Evolutionary conservation across 1,140 invertebrate genomes (phyloP), one percentile per base, ranked within the genome.

Genomic region (Pseudachorutes palmiensis): DNA sequence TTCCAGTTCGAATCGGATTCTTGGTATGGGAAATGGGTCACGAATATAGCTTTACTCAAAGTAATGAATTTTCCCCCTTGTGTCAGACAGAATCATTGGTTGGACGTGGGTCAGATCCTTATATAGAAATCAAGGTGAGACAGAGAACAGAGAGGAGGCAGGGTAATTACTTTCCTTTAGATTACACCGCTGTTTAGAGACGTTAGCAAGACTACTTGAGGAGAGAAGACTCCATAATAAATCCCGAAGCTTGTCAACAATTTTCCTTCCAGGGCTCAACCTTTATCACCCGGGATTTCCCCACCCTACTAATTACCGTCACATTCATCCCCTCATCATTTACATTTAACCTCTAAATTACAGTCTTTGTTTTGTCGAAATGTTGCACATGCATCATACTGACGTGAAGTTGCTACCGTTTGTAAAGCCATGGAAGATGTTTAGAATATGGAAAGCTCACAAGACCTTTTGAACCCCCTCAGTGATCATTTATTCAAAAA

Each of bases 221-320:
- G 12, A 9, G 9, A 19, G 36, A 45, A 45, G 19, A 14, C 51
- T 14, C 51, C 65, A 41, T 32, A 67, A 72, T 72, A 72, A 72
- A 72, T 72, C 66, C 65, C 32, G 61, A 31, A 16, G 31, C 60
- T 67, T 72, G 70, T 72, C 70, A 69, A 72, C 70, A 69, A 55
- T 55, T 59, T 64, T 67, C 70, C 65, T 65, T 61, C 67, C 64
- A 62, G 51, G 65, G 28, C 49, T 61, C 30, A 49, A 45, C 33
- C 31, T 69, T 69, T 69, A 65, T 69, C 67, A 65, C 63, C 67
- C 65, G 55, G 22, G 31, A 65, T 30, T 30, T 19, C 1, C 36
- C 36, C 36, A 41, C 36, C 19, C 36, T 41, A 41, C 5, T 41
- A 41, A 41, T 41, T 41, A 41, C 36, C 36, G 5, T 19, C 36